Base-by-base conservation (phyloP, 1,140 invertebrate species). In the Macrobrachium nipponense region DNA sequence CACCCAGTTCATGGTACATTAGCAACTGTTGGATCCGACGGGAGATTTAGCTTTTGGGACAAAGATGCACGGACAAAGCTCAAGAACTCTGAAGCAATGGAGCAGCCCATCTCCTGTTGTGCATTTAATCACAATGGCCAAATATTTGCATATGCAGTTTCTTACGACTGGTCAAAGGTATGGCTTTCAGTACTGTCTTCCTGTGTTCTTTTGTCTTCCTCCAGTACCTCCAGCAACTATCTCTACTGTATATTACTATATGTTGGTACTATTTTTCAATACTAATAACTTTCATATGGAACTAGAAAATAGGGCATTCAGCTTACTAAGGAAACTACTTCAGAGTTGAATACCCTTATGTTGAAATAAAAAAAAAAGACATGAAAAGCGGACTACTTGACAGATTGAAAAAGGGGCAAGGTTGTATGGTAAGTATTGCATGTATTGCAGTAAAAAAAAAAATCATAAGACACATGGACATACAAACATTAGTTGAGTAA, bases 1-100 rank as follows among this genome's bases (percentile, higher is more conserved):
- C 98, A 99, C 93, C 98, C 98, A 8, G 93, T 96, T 68, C n/a
- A n/a, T 92, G 97, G 98, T 3, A 99, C 99, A 66, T 92, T 99
- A n/a, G n/a, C 97, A 6, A 99, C 99, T 0, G 97, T 99, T n/a
- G n/a, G n/a, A n/a, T n/a, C n/a, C n/a, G n/a, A n/a, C n/a, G n/a
- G n/a, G n/a, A n/a, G n/a, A 20, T 99, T 97, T 91, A 98, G 96
- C 90, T 99, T n/a, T 92, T 99, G 99, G 99, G 98, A 99, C 91
- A 99, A 99, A 92, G 98, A 99, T 92, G 98, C n/a, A n/a, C 93
- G 98, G 18, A 99, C 98, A 43, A 99, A 99, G 92, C 92, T 99
- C 44, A 99, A 99, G 92, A 96, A 97, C 0, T 98, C 97, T 0
- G 98, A 99, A 90, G 92, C 94, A 70, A 95, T 99, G 94, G 98